phyloP scores from a whole-genome alignment of 2,113 vertebrate genomes.

The Brienomyrus longianalis region DNA sequence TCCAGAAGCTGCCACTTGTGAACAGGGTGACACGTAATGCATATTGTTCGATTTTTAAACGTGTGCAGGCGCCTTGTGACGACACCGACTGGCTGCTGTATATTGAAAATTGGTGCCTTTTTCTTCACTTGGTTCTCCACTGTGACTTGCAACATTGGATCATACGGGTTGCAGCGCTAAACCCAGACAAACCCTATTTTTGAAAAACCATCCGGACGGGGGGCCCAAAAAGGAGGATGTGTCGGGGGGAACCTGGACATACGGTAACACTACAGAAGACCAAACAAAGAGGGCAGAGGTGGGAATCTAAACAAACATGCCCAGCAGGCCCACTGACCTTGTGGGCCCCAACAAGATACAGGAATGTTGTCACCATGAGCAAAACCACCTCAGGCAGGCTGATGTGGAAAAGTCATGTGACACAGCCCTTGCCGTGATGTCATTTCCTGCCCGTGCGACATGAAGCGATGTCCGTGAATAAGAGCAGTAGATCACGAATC shows the following conservation, averaged over 20 bases:
- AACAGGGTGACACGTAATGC: too few relatives aligned
- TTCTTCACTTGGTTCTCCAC: not conserved
- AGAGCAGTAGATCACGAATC: not conserved
- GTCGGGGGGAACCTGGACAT: not conserved
- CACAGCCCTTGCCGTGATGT: not conserved
- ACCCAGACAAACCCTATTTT: not conserved
- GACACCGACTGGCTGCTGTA: too few relatives aligned
- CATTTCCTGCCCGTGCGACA: slow-evolving; percentile 22
- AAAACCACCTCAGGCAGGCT: slow-evolving; percentile 9
- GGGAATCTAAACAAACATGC: not conserved
- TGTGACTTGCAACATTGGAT: not conserved
- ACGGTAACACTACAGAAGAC: not conserved
- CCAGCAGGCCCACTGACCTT: not conserved
- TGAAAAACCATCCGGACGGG: not conserved
- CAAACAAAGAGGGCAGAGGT: not conserved
- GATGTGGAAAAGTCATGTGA: not conserved
- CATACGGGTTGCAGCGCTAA: not conserved
- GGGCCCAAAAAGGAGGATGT: not conserved
- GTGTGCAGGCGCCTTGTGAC: too few relatives aligned
- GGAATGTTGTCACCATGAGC: slow-evolving; percentile 5
- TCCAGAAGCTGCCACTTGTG: too few relatives aligned
- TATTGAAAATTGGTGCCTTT: too few relatives aligned
- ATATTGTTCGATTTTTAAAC: too few relatives aligned
- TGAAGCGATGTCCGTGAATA: slow-evolving; percentile 41
- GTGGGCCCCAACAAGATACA: not conserved